These are phyloP conservation scores for Gallinago undulata DNA, from an alignment of 2,113 vertebrate genomes.

Conservation along the genomic window DNA sequence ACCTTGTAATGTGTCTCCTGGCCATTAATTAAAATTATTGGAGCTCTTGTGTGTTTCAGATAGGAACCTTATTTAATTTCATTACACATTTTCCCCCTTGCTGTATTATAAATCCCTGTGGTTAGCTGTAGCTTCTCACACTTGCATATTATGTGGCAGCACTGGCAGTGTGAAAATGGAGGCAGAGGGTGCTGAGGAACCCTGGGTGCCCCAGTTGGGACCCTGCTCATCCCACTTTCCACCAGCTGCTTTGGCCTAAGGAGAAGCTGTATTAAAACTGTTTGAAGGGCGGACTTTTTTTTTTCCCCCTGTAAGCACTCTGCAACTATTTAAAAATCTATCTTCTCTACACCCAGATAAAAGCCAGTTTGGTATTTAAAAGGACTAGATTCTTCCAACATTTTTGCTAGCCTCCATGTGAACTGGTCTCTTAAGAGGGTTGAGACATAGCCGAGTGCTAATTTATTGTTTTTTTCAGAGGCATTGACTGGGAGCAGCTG, in stretches of 20 bases:
- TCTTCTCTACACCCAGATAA: not conserved
- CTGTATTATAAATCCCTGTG: not conserved
- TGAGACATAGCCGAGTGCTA: not conserved
- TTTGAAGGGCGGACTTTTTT: not conserved
- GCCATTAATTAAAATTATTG: constrained; percentile 15
- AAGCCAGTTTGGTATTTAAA: not conserved
- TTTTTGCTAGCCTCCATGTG: not conserved
- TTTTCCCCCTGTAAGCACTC: not conserved
- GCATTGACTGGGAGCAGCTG: not conserved
- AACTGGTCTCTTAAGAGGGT: not conserved
- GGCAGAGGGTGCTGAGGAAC: not conserved
- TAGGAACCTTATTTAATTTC: constrained; percentile 12
- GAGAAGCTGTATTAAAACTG: not conserved
- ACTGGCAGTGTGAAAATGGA: not conserved
- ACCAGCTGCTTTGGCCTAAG: not conserved
- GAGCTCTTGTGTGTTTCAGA: constrained; percentile 1
- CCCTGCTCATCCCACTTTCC: not conserved
- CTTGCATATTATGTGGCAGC: not conserved
- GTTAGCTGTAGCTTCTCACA: not conserved
- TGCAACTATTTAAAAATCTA: not conserved
- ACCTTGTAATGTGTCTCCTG: not conserved
- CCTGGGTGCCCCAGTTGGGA: fast-evolving
- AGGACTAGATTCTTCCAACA: not conserved
- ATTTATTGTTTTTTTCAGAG: not conserved
- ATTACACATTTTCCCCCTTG: not conserved